These are phyloP conservation scores for Morone saxatilis DNA, from an alignment of 2,113 vertebrate genomes.

Conservation along the genomic window DNA sequence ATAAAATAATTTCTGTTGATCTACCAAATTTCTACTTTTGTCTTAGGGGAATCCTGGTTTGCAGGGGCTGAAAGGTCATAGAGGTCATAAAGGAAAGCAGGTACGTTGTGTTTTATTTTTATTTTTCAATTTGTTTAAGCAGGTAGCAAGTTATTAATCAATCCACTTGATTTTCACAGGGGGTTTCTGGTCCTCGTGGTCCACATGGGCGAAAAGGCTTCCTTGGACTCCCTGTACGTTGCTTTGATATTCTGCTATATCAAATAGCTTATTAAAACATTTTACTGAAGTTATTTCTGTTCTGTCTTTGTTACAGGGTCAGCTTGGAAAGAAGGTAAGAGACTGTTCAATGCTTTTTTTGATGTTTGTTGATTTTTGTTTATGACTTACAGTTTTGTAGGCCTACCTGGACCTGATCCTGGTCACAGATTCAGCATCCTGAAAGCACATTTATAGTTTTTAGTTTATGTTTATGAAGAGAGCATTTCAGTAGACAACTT, in stretches of 20 bases:
- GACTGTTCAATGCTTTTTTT: background rate
- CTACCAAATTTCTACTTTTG: background rate
- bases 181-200: conserved; percentile 75
- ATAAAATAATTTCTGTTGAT: background rate
- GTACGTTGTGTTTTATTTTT: conserved; percentile 46
- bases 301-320: conserved; percentile 75
- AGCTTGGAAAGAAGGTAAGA: conserved; percentile 79
- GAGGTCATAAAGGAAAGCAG: conserved; percentile 77
- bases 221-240: conserved; percentile 77
- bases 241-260: background rate
- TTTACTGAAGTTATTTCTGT: background rate
- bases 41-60: conserved; percentile 79
- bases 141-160: background rate
- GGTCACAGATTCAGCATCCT: background rate
- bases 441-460: background rate
- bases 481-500: background rate
- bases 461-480: background rate
- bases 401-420: fast-evolving
- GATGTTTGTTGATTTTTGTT: background rate
- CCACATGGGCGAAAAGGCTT: conserved; percentile 68
- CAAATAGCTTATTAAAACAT: background rate
- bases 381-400: background rate
- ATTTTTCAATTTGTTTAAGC: background rate
- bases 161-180: conserved; percentile 64
- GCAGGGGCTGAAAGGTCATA: conserved; percentile 70